phyloP scores from a whole-genome alignment of 2,113 vertebrate species.

The Gobio gobio region DNA sequence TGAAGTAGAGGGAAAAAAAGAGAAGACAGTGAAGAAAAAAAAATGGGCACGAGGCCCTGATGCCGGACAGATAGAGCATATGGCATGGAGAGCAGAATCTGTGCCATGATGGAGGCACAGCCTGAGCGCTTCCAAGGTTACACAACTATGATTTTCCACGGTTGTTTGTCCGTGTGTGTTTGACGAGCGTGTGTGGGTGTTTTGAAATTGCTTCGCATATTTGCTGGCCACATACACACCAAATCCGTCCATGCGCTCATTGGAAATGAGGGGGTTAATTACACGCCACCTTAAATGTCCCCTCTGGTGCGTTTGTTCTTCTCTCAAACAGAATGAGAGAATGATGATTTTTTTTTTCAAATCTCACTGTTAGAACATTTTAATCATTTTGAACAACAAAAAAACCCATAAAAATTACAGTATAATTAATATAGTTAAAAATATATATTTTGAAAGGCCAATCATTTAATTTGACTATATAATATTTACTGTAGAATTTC shows the following conservation, averaged over 20 bases:
- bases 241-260: background rate
- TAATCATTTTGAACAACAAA: background rate
- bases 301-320: background rate
- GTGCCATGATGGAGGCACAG: slow-evolving; percentile 29
- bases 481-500: background rate
- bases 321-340: background rate
- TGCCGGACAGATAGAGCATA: slow-evolving; percentile 42
- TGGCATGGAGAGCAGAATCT: slow-evolving; percentile 28
- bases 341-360: background rate
- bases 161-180: slow-evolving; percentile 40
- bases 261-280: slow-evolving; percentile 15
- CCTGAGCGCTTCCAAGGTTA: slow-evolving; percentile 48
- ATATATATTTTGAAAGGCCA: no score
- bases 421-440: no score
- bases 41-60: slow-evolving; percentile 30
- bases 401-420: no score
- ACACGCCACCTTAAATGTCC: slow-evolving; percentile 18
- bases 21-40: slow-evolving; percentile 21
- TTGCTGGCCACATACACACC: slow-evolving; percentile 32
- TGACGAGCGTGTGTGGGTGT: slow-evolving; percentile 19
- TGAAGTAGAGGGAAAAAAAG: slow-evolving; percentile 69
- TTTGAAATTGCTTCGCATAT: slow-evolving; percentile 40
- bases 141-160: slow-evolving; percentile 14
- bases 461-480: no score
- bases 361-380: background rate